Conservation (phyloP, 2,888 invertebrate genomes). For the Cetonia aurata region DNA sequence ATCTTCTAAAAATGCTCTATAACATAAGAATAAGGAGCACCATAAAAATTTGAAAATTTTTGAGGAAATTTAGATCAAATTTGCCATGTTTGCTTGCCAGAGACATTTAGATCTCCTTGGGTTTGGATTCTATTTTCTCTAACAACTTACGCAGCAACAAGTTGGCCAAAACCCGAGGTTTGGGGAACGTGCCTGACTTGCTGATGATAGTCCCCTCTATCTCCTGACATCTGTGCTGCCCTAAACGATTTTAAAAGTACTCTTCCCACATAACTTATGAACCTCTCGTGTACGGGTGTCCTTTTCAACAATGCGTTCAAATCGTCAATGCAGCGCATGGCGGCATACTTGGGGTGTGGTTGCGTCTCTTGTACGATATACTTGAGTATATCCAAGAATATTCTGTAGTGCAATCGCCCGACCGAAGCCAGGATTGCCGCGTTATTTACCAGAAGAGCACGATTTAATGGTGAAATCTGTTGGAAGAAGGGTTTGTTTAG, state of each 20-base stretch:
- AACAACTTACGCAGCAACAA: too few species aligned
- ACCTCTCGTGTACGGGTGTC: conserved; percentile 73
- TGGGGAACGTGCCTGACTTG: too few species aligned
- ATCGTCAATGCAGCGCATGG: conserved; percentile 72
- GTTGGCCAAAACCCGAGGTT: too few species aligned
- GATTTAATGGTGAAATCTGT: conserved; percentile 76
- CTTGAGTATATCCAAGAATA: conserved; percentile 70
- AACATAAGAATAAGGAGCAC: conserved; percentile 67
- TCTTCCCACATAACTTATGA: conserved; percentile 76
- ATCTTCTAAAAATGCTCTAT: conserved; percentile 78
- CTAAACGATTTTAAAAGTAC: too few species aligned
- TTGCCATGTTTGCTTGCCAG: too few species aligned
- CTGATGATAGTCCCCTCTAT: too few species aligned
- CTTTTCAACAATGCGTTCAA: conserved; percentile 53
- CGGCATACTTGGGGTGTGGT: conserved; percentile 75
- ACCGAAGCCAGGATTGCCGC: conserved; percentile 78
- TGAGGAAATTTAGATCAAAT: too few species aligned
- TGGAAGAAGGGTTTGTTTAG: conserved; percentile 70
- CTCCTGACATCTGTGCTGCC: too few species aligned
- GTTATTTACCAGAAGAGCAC: conserved; percentile 88
- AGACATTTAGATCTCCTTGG: too few species aligned
- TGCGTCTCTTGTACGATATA: conserved; percentile 71
- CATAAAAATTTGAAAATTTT: too few species aligned
- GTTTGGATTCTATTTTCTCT: too few species aligned
- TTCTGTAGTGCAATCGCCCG: conserved; percentile 75